Evolutionary conservation across 2,113 vertebrate species (phyloP), one percentile per base, ranked within the genome.

Genomic region (Pluvialis apricaria): DNA sequence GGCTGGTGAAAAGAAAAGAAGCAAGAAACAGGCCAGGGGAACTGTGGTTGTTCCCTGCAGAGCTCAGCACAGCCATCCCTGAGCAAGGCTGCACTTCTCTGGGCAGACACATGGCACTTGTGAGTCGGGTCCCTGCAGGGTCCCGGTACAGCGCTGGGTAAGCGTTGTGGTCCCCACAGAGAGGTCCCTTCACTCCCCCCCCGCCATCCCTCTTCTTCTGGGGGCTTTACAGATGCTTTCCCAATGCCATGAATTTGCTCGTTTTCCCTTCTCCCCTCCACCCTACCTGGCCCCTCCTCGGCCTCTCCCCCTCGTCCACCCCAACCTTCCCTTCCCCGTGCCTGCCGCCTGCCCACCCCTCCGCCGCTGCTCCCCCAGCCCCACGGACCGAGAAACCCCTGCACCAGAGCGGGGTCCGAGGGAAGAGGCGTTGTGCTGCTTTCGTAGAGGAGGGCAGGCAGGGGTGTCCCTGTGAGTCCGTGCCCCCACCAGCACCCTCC

Each of bases 111-210:
- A 0, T 2, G 40, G 34, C 28, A 9, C 3, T 10, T 18, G 40
- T 9, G 66, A 26, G n/a, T 4, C 0, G 0, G 40, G 45, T 57
- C 64, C 36, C 60, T 51, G 32, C 2, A 1, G 79, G 77, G 4
- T 22, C 32, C 61, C 13, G 2, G 40, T 17, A 32, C 55, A 28
- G 61, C 5, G 0, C 69, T n/a, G 24, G 31, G 19, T 6, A 4
- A 17, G 15, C 1, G 0, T 3, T 34, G 21, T 19, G 36, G 20
- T 61, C 32, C 28, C 22, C 31, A 3, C 0, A 1, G 28, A 49
- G n/a, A 21, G 13, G 10, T 32, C 15, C 44, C 49, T 64, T 47
- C 54, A 13, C 11, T 13, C 31, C 6, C 10, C 54, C 11, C 11
- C 51, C 15, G 31, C 6, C 7, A 25, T 5, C 69, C 13, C 34